A percentile compares a stretch with the other conserved stretches of the same genome.
Evolutionary conservation across 2,888 invertebrate species (phyloP).

Genomic region (Melolontha melolontha): DNA sequence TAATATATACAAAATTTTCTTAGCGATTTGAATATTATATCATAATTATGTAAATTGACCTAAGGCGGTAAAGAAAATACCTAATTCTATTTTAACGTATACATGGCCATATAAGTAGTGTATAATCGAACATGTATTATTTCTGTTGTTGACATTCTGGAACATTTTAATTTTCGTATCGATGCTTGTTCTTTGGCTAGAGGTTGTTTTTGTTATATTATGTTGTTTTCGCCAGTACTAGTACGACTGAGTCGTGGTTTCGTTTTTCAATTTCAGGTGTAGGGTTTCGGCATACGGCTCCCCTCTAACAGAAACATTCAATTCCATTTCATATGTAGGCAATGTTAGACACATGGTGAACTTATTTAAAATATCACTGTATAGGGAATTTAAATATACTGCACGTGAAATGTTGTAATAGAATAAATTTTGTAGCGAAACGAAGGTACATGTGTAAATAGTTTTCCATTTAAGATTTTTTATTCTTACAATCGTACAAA

Average conservation of each 20-base stretch:
- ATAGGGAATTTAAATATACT: constrained; percentile 30
- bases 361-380: constrained; percentile 47
- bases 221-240: constrained; percentile 39
- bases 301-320: constrained; percentile 49
- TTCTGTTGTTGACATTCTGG: constrained; percentile 5
- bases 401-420: not conserved
- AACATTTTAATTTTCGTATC: constrained; percentile 30
- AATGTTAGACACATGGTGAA: constrained; percentile 48
- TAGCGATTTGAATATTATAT: no score
- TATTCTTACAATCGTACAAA: no score
- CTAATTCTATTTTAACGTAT: no score
- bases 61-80: no score
- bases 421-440: not conserved
- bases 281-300: constrained; percentile 46
- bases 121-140: not conserved
- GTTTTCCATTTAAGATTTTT: no score
- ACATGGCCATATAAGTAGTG: no score
- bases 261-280: constrained; percentile 54
- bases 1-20: no score
- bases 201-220: constrained; percentile 39
- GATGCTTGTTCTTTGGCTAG: constrained; percentile 23
- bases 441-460: no score
- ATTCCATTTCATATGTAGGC: constrained; percentile 50
- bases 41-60: no score
- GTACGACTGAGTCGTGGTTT: constrained; percentile 42